These are phyloP conservation scores for Suillia variegata DNA, from an alignment of 2,888 invertebrate genomes.

Conservation along the genomic window DNA sequence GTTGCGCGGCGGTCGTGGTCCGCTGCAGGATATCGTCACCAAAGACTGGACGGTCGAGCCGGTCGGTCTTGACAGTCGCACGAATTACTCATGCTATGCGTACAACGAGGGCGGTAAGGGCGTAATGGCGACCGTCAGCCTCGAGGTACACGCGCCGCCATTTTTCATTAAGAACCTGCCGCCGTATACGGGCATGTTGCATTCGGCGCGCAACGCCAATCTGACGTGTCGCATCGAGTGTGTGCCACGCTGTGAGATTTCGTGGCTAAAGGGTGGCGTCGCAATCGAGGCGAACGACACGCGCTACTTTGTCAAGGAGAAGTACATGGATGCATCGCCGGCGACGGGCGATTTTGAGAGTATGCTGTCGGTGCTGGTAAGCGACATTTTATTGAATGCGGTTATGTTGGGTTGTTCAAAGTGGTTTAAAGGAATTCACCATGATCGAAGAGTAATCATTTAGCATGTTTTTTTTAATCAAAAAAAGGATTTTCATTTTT, in stretches of 20 bases:
- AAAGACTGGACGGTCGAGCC: constrained; percentile 81
- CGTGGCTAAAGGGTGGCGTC: constrained; percentile 81
- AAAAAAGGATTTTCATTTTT: no score
- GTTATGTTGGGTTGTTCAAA: no score
- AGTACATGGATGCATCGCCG: constrained; percentile 73
- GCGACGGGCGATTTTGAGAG: constrained; percentile 88
- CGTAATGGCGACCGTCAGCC: constrained; percentile 69
- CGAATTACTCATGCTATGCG: constrained; percentile 88
- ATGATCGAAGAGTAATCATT: no score
- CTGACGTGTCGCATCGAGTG: constrained; percentile 89
- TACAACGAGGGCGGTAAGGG: constrained; percentile 85
- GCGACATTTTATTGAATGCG: no score
- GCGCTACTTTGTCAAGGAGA: constrained; percentile 72
- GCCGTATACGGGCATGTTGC: constrained; percentile 80
- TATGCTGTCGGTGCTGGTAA: constrained; percentile 81
- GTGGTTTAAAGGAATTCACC: no score
- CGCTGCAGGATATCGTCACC: constrained; percentile 75
- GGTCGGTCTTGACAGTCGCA: constrained; percentile 82
- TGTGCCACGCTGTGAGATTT: constrained; percentile 81
- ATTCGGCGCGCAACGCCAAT: constrained; percentile 76
- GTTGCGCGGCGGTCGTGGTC: constrained; percentile 75
- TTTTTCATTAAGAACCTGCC: constrained; percentile 83
- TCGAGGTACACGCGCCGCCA: constrained; percentile 82
- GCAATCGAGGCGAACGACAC: constrained; percentile 66
- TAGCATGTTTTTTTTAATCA: no score